Evolutionary conservation across 2,888 invertebrate genomes (phyloP).

Genomic region (Busseola fusca): DNA sequence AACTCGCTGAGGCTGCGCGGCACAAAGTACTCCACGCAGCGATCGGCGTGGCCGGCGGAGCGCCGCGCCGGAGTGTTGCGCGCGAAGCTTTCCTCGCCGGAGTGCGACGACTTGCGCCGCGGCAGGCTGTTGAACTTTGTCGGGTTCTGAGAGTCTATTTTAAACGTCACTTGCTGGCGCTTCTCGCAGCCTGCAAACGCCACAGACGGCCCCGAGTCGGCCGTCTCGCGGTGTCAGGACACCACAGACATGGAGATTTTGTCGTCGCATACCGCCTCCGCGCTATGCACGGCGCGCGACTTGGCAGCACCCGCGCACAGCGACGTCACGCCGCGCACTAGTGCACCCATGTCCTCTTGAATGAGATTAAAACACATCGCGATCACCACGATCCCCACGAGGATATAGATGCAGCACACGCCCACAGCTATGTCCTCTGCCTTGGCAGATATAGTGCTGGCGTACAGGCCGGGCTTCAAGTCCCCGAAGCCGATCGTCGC

Average conservation of each 20-base stretch:
- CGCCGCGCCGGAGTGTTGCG: conserved; percentile 91
- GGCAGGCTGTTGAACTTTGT: conserved; percentile 89
- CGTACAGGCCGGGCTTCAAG: conserved; percentile 91
- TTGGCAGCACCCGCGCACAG: conserved; percentile 73
- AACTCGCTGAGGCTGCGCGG: conserved; percentile 95
- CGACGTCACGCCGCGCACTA: conserved; percentile 69
- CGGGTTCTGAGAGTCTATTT: conserved; percentile 80
- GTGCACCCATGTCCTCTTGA: conserved; percentile 91
- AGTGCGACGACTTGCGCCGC: conserved; percentile 80
- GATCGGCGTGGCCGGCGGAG: conserved; percentile 90
- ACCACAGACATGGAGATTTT: conserved; percentile 86
- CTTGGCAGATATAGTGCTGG: conserved; percentile 82
- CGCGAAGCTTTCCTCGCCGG: conserved; percentile 88
- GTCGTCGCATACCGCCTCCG: conserved; percentile 84
- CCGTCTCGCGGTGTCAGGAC: conserved; percentile 89
- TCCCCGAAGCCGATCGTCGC: conserved; percentile 96
- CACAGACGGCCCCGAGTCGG: conserved; percentile 76
- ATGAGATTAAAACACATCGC: conserved; percentile 96
- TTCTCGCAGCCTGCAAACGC: conserved; percentile 69
- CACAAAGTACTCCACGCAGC: conserved; percentile 94
- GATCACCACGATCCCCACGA: conserved; percentile 95
- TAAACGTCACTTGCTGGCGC: conserved; percentile 78
- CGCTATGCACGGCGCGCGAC: conserved; percentile 80
- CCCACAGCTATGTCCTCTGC: conserved; percentile 92
- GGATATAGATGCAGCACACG: conserved; percentile 94